Base-by-base conservation (phyloP, 2,888 invertebrate species). In the Blera fallax region DNA sequence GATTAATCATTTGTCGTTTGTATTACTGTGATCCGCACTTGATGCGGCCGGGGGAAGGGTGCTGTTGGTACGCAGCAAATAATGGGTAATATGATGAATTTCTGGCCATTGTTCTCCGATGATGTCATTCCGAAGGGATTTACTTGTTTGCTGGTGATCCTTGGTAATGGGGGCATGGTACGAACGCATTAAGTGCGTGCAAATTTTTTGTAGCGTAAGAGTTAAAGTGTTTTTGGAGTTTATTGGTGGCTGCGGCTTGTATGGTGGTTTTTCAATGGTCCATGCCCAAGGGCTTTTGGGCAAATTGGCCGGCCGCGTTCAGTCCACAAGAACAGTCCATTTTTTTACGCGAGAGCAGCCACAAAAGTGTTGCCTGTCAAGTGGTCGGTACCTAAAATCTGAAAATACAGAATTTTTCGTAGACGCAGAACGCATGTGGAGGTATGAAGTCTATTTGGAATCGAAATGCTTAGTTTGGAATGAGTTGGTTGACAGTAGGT, bases 1-100 rank as follows among this genome's bases (percentile, higher is more conserved):
- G 80, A 80, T 80, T 80, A 73, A 80, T 80, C 74, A 80, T 80
- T 80, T 73, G 73, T 67, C 73, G 50, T 67, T 67, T 80, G 73
- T 74, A 67, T 67, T 67, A 74, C 80, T 80, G 73, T 8, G 65
- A 62, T 67, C 67, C 58, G 80, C 34, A 37, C 7, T 56, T 43
- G 34, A 34, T 24, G 45, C n/a, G 8, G 14, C n/a, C 10, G 52
- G 3, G n/a, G 10, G 6, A 6, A 10, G 43, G 14, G 29, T 1
- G 18, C 10, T 62, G 72, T 62, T 70, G 70, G 43, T 50, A 69
- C 62, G 69, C 52, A 78, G 70, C 72, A 79, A 72, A 72, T 79
- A 72, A 79, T 52, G 67, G 50, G n/a, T 73, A 80, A 80, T 73
- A 80, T 80, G 58, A 73, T 67, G 80, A 80, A 74, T 67, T 80